Evolutionary conservation across 2,888 invertebrate genomes (phyloP).

Genomic region (Drymonia ruficornis): DNA sequence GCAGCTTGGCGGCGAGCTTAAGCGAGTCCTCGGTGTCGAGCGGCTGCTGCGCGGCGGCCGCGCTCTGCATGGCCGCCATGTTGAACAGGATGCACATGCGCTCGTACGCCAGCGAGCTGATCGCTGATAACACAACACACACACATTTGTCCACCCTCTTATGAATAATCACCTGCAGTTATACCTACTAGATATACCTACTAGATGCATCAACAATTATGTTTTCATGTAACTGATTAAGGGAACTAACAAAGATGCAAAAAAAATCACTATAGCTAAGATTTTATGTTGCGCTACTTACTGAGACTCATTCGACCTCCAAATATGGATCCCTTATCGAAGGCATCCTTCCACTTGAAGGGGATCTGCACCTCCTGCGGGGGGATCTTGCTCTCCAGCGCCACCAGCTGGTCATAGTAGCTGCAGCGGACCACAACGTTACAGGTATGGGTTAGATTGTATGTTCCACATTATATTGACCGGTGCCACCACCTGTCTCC

Average conservation of each 20-base stretch:
- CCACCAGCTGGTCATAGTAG: conserved; percentile 97
- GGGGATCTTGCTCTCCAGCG: conserved; percentile 97
- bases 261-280: no score
- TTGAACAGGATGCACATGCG: conserved; percentile 98
- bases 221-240: no score
- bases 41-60: conserved; percentile 93
- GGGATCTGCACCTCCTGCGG: conserved; percentile 97
- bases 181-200: no score
- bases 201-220: no score
- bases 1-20: conserved; percentile 95
- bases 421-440: conserved; percentile 74
- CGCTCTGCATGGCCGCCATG: conserved; percentile 96
- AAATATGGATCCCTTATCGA: conserved; percentile 97
- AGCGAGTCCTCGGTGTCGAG: conserved; percentile 96
- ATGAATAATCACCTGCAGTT: no score
- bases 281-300: conserved; percentile 76
- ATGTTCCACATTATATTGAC: not conserved
- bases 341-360: conserved; percentile 99
- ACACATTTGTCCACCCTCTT: not conserved
- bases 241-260: no score
- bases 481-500: no score
- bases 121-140: conserved; percentile 83
- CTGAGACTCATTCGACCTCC: conserved; percentile 96
- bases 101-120: conserved; percentile 95
- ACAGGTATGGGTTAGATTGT: no score